A percentile compares a stretch with the other conserved stretches of the same genome.
phyloP scores from a whole-genome alignment of 35 echinoderm and acorn worm genomes.

The Eucidaris tribuloides region DNA sequence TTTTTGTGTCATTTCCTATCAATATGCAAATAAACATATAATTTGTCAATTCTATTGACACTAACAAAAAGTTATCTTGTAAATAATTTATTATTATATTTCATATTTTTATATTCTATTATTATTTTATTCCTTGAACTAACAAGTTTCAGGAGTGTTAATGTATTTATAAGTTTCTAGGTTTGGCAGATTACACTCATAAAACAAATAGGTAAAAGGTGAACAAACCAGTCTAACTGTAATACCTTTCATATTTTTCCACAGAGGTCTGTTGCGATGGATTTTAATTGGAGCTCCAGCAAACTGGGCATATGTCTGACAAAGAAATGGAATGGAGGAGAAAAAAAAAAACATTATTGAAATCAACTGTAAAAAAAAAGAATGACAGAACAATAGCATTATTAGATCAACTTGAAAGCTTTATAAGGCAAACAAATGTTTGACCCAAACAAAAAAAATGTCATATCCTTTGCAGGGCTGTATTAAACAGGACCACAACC shows the following conservation, averaged over 20 bases:
- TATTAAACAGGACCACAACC: no score
- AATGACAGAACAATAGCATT: neutral
- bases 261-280: constrained; percentile 49
- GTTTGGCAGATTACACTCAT: no score
- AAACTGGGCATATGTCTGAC: constrained; percentile 85
- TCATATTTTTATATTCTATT: neutral
- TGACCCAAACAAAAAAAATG: no score
- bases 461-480: no score
- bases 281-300: constrained; percentile 81
- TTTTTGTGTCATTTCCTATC: neutral
- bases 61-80: neutral
- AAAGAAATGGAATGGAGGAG: constrained; percentile 6
- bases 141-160: no score
- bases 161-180: no score
- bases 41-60: neutral
- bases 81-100: neutral
- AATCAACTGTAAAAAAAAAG: neutral
- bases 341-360: constrained; percentile 12
- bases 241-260: constrained; percentile 83
- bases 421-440: neutral
- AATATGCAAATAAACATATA: neutral
- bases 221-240: no score
- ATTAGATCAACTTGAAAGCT: neutral
- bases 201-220: no score
- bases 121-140: no score